Conservation (phyloP, 2,888 invertebrate genomes). For the Xestia rhomboidea region DNA sequence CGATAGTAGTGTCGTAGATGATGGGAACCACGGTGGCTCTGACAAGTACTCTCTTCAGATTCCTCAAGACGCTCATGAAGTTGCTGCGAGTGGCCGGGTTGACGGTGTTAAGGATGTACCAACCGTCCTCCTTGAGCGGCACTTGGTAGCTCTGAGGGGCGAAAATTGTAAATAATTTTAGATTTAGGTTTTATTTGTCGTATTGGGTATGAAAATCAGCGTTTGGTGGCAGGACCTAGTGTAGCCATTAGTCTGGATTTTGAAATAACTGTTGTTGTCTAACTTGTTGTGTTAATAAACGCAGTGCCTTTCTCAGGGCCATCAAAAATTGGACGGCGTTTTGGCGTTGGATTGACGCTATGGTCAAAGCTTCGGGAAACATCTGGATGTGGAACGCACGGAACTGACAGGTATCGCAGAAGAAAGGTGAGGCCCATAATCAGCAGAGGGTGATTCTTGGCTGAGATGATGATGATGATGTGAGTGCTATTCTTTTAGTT, state of each 20-base stretch:
- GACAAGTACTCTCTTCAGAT: conserved; percentile 95
- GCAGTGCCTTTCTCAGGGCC: neutral
- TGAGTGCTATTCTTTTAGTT: neutral
- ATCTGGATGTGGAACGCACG: neutral
- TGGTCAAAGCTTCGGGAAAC: neutral
- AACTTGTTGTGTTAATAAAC: neutral
- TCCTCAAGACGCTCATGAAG: conserved; percentile 95
- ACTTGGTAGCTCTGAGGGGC: conserved; percentile 91
- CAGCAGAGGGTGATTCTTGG: neutral
- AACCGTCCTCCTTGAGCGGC: conserved; percentile 92
- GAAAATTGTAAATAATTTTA: neutral
- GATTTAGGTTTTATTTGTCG: neutral
- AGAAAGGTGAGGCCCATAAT: neutral
- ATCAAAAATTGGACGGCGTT: neutral
- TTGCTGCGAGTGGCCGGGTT: conserved; percentile 92
- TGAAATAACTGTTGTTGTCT: neutral
- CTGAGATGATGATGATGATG: neutral
- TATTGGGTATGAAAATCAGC: neutral
- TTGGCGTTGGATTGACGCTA: neutral
- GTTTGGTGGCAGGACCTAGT: neutral
- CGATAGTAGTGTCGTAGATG: conserved; percentile 93
- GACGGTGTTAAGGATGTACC: conserved; percentile 86
- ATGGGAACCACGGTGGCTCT: conserved; percentile 93
- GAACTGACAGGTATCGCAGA: neutral
- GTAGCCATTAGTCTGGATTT: neutral